Evolutionary conservation across 1,140 invertebrate species (phyloP), one percentile per base, ranked within the genome.

Genomic region (Archegozetes longisetosus): DNA sequence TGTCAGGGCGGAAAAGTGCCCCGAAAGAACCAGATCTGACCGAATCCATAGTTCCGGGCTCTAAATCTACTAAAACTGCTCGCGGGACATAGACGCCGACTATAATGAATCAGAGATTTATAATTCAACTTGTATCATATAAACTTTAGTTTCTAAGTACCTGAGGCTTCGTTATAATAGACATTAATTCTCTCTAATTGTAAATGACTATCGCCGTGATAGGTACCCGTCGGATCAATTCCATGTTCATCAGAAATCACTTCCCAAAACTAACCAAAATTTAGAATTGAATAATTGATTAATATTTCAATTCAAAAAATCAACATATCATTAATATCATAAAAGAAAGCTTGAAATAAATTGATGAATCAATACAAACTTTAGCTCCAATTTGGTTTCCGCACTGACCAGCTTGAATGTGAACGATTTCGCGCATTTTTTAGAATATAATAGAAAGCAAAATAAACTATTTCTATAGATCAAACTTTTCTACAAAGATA

Each of bases 41-140:
- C 0, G 86, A 83, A 71, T 91, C 88, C 86, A 92, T 89, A n/a
- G 88, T 89, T n/a, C 86, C 86, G 0, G 86, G 86, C 71, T 91
- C 86, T 66, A 91, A 72, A 70, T 93, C 89, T 20, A 93, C 80
- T 46, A 94, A 76, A 47, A 94, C 82, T 9, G 87, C 84, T 25
- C 88, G 76, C 4, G 89, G 89, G 23, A 93, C 89, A 70, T 91
- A 93, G 74, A 88, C 90, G 46, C 85, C 86, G 69, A 74, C 75
- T 61, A 67, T 40, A 40, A 9, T 17, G 17, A 9, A 40, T 40
- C 32, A 40, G 6, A 40, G 6, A 40, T 40, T 6, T 40, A 40
- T 9, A 9, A 17, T 9, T 40, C 17, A 40, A 40, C 17, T 9
- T 40, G 17, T 40, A 40, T 40, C n/a, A n/a, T n/a, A n/a, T n/a